Evolutionary conservation across 1,140 invertebrate species (phyloP), one percentile per base, ranked within the genome.

Genomic region (Drosophila arawakana): DNA sequence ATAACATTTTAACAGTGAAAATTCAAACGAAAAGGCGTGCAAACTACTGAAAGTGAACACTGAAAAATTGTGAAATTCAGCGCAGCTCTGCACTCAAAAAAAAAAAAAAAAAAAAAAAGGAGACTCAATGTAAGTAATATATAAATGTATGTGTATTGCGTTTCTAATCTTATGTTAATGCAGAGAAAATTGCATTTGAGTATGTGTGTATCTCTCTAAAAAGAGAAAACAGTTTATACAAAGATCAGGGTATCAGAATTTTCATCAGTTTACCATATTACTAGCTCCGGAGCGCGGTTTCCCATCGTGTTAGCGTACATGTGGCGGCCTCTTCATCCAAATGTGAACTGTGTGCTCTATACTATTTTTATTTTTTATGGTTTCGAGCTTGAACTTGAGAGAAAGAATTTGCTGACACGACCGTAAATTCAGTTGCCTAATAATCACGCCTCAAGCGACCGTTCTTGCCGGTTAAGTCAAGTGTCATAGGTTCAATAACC

Each of bases 401-500:
- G 18, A 30, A 30, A 9, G 37, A 41, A 59, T 71, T 54, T 52
- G 78, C 67, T 73, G 73, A 84, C 59, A 67, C 69, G 43, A 9
- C 15, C 15, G 7, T 50, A 10, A n/a, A 61, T 66, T 67, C 25
- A 41, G 50, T 62, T 81, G 70, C 41, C 50, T 8, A 52, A 46
- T 61, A 80, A 65, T 67, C 71, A 49, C 21, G 58, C 58, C 75
- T 47, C 77, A 7, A 37, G 68, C 75, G 9, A 37, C 60, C 75
- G 66, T 84, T 78, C 59, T 76, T 46, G 62, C 76, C 72, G 73
- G 67, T 67, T 21, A 76, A 86, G 83, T 86, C 83, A 88, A 86
- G 83, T 83, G 83, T 86, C 83, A 83, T 58, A 59, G 54, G 83
- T 86, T 86, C 83, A 86, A 78, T 79, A 88, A 88, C 83, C 82